These are phyloP conservation scores for Chaetops frenatus DNA, from an alignment of 2,113 vertebrate genomes.

Conservation along the genomic window DNA sequence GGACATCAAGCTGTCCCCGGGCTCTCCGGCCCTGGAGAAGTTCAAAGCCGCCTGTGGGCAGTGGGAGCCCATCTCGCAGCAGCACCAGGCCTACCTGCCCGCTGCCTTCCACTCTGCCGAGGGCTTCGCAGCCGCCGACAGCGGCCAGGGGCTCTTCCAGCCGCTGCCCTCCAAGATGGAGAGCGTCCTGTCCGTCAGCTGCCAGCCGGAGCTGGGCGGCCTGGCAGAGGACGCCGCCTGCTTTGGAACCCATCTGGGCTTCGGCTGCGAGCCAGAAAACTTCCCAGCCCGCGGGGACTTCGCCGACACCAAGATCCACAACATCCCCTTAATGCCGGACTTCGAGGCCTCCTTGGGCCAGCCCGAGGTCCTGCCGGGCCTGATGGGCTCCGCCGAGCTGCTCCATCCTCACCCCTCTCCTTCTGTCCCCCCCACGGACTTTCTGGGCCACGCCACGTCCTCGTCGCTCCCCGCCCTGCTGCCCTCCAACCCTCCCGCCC, in stretches of 20 bases:
- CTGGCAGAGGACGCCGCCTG: constrained; percentile 19
- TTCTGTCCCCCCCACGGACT: constrained; percentile 73
- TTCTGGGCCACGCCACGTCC: constrained; percentile 66
- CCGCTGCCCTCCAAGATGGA: constrained; percentile 69
- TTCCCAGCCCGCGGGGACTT: constrained; percentile 41
- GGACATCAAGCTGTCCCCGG: constrained; percentile 72
- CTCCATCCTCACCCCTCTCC: constrained; percentile 3
- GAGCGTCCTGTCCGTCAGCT: constrained; percentile 64
- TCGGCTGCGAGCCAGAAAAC: constrained; percentile 34
- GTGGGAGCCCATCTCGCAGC: constrained; percentile 82
- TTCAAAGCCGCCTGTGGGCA: constrained; percentile 83
- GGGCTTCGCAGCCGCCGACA: not conserved
- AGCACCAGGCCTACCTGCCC: constrained; percentile 74
- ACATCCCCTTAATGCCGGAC: not conserved
- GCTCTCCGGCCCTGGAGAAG: constrained; percentile 80
- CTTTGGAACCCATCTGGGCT: constrained; percentile 47
- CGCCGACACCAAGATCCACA: constrained; percentile 22
- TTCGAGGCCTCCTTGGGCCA: constrained; percentile 26
- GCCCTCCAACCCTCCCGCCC: constrained; percentile 66
- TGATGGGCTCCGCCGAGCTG: not conserved
- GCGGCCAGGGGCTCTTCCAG: constrained; percentile 57
- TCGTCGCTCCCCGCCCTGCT: constrained; percentile 71
- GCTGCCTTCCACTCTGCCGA: constrained; percentile 70
- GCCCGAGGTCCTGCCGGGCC: not conserved
- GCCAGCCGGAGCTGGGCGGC: constrained; percentile 57